A percentile compares a stretch with the other conserved stretches of the same genome.
Evolutionary conservation across 2,888 invertebrate species (phyloP).

Genomic region (Thereva nobilitata): DNA sequence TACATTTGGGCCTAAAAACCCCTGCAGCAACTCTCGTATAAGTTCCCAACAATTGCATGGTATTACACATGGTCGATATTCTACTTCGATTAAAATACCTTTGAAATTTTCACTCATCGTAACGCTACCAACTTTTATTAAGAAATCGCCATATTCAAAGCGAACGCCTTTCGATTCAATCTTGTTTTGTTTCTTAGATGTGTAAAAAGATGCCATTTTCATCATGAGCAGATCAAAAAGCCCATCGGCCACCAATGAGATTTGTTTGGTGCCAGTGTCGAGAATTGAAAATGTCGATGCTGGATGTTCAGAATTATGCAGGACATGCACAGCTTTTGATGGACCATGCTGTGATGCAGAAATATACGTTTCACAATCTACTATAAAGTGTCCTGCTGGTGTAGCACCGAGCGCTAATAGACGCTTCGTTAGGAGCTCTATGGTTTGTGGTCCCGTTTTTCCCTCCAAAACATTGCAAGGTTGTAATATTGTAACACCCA

Average conservation of each 20-base stretch:
- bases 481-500: conserved; percentile 61
- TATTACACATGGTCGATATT: conserved; percentile 88
- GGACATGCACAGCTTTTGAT: conserved; percentile 84
- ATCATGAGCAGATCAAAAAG: conserved; percentile 89
- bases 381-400: conserved; percentile 87
- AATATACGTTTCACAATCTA: conserved; percentile 93
- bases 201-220: conserved; percentile 85
- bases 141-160: conserved; percentile 88
- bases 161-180: conserved; percentile 86
- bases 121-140: conserved; percentile 90
- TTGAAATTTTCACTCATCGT: conserved; percentile 92
- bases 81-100: conserved; percentile 90
- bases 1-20: conserved; percentile 79
- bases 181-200: conserved; percentile 85
- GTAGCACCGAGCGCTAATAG: conserved; percentile 83
- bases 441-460: conserved; percentile 85
- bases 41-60: conserved; percentile 90
- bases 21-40: conserved; percentile 88
- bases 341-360: conserved; percentile 70
- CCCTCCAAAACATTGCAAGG: conserved; percentile 87
- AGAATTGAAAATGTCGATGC: conserved; percentile 91
- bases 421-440: conserved; percentile 84
- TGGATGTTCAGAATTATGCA: conserved; percentile 94
- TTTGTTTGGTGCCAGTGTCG: conserved; percentile 83
- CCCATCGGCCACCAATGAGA: conserved; percentile 87